A percentile compares a stretch with the other conserved stretches of the same genome.
Evolutionary conservation across 2,888 invertebrate species (phyloP).

Genomic region (Mesorhabditis spiculigera): DNA sequence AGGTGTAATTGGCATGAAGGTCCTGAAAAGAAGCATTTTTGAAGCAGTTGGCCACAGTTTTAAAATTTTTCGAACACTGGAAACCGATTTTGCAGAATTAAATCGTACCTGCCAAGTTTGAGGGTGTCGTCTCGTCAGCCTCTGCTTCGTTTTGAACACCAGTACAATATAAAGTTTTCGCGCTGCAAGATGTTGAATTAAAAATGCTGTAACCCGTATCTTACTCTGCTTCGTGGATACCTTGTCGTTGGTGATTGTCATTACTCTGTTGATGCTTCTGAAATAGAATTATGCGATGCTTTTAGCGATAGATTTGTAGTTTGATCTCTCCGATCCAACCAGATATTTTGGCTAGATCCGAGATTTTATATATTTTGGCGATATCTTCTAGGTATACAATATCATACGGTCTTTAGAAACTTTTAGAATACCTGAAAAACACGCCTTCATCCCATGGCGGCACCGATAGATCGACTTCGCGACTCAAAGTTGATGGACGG

Average conservation of each 20-base stretch:
- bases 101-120: slow-evolving; percentile 24
- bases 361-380: too few species aligned
- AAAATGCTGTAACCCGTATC: background rate
- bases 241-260: slow-evolving; percentile 46
- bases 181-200: slow-evolving; percentile 21
- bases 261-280: slow-evolving; percentile 42
- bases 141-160: slow-evolving; percentile 42
- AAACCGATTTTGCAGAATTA: too few species aligned
- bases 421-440: too few species aligned
- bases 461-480: slow-evolving; percentile 41
- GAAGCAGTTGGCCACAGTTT: too few species aligned
- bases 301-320: too few species aligned
- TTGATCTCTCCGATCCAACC: too few species aligned
- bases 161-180: slow-evolving; percentile 42
- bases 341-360: too few species aligned
- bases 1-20: slow-evolving; percentile 43
- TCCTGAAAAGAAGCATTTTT: slow-evolving; percentile 26
- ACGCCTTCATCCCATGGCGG: slow-evolving; percentile 48
- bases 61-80: too few species aligned
- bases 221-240: slow-evolving; percentile 35
- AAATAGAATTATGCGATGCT: too few species aligned
- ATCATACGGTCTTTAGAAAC: too few species aligned
- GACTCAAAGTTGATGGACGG: slow-evolving; percentile 36
- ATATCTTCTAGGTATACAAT: too few species aligned
- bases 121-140: slow-evolving; percentile 37